Percentiles rank a stretch among this genome's conserved stretches.
phyloP scores from a whole-genome alignment of 2,888 invertebrate species.

The Atherix ibis region DNA sequence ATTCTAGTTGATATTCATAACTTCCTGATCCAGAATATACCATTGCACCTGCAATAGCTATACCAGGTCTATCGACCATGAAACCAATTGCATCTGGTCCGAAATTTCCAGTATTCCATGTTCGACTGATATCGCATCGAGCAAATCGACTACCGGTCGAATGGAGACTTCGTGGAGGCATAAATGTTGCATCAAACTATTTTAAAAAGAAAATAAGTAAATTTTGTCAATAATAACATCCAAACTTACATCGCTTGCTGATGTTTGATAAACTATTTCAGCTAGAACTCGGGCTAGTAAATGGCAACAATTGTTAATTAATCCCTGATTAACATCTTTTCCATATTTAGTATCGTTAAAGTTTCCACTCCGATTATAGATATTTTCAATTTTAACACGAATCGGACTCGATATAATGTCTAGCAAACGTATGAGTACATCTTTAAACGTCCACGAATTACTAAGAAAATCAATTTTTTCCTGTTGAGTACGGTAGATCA shows the following conservation, averaged over 20 bases:
- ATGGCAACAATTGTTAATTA: slow-evolving; percentile 55
- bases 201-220: slow-evolving; percentile 4
- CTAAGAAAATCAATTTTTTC: slow-evolving; percentile 30
- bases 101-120: slow-evolving; percentile 95
- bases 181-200: slow-evolving; percentile 28
- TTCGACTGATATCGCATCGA: slow-evolving; percentile 71
- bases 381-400: slow-evolving; percentile 33
- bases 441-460: slow-evolving; percentile 43
- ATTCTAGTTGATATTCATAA: slow-evolving; percentile 82
- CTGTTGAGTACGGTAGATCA: slow-evolving; percentile 49
- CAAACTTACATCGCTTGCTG: slow-evolving; percentile 48
- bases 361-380: slow-evolving; percentile 25
- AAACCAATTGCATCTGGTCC: slow-evolving; percentile 94
- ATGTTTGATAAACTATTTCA: slow-evolving; percentile 69
- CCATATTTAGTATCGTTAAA: slow-evolving; percentile 30
- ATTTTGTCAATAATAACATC: neutral
- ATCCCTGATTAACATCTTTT: slow-evolving; percentile 34
- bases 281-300: slow-evolving; percentile 69
- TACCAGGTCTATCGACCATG: slow-evolving; percentile 77
- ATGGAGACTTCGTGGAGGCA: slow-evolving; percentile 55
- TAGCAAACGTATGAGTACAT: slow-evolving; percentile 67
- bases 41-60: slow-evolving; percentile 76
- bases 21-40: slow-evolving; percentile 79
- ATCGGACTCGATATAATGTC: slow-evolving; percentile 72
- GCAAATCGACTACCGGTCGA: slow-evolving; percentile 83